A percentile compares a stretch with the other conserved stretches of the same genome.
Conservation (phyloP, 2,797 vertebrate species). For the Hapalemur alaotrensis region DNA sequence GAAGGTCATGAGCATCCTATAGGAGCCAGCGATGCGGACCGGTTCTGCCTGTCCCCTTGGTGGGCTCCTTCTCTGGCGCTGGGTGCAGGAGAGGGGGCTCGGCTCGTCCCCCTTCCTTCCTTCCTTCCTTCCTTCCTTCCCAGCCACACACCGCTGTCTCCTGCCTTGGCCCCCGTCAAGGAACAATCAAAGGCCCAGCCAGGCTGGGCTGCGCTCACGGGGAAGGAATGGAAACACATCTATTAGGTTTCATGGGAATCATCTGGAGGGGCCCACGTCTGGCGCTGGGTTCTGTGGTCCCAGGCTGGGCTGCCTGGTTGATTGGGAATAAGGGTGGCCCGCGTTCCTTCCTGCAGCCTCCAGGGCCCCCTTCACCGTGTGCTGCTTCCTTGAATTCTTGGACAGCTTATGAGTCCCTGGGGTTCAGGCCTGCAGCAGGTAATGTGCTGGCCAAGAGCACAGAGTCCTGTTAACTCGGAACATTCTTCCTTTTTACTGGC, state of each 20-base stretch:
- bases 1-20: accelerated
- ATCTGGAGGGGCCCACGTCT: constrained; percentile 34
- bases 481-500: background rate
- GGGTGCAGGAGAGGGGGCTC: background rate
- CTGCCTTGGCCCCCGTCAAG: background rate
- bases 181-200: background rate
- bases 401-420: background rate
- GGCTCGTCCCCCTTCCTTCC: background rate
- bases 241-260: constrained; percentile 68
- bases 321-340: constrained; percentile 8
- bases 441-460: background rate
- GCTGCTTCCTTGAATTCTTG: background rate
- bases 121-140: background rate
- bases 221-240: constrained; percentile 56
- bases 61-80: background rate
- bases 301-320: background rate
- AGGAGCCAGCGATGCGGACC: accelerated
- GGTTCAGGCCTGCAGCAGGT: constrained; percentile 1
- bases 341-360: background rate
- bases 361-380: background rate
- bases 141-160: background rate
- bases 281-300: constrained; percentile 52
- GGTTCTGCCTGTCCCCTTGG: background rate
- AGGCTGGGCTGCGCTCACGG: background rate
- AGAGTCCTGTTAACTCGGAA: background rate